A percentile compares a stretch with the other conserved stretches of the same genome.
phyloP scores from a whole-genome alignment of 2,888 invertebrate genomes.

The Campoletis raptor region DNA sequence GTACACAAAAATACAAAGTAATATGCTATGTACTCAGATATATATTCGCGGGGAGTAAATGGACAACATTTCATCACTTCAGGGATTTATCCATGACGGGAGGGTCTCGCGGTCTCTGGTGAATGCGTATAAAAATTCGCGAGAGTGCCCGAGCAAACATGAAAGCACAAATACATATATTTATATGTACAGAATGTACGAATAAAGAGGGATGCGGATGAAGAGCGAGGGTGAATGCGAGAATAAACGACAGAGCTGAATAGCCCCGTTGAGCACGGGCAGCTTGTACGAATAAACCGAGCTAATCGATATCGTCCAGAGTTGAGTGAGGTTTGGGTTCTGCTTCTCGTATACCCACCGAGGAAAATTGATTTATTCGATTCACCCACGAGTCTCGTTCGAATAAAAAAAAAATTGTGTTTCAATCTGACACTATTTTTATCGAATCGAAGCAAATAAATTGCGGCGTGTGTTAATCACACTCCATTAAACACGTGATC shows the following conservation, averaged over 20 bases:
- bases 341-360: neutral
- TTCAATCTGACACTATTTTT: slow-evolving; percentile 2
- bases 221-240: slow-evolving; percentile 65
- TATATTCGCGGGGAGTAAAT: neutral
- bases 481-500: neutral
- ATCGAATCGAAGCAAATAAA: slow-evolving; percentile 16
- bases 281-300: slow-evolving; percentile 48
- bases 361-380: slow-evolving; percentile 35
- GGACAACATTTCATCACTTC: slow-evolving; percentile 56
- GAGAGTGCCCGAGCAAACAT: slow-evolving; percentile 49
- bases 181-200: neutral
- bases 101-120: slow-evolving; percentile 48
- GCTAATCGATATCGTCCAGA: slow-evolving; percentile 50
- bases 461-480: neutral
- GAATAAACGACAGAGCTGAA: slow-evolving; percentile 66
- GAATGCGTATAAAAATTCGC: slow-evolving; percentile 62
- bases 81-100: slow-evolving; percentile 37
- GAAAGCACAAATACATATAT: slow-evolving; percentile 18
- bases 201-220: neutral
- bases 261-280: slow-evolving; percentile 52
- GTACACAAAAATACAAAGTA: neutral
- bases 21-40: neutral
- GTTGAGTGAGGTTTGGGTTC: slow-evolving; percentile 31
- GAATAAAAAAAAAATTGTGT: slow-evolving; percentile 15
- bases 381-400: slow-evolving; percentile 12